Evolutionary conservation across 2,888 invertebrate species (phyloP), one percentile per base, ranked within the genome.

Genomic region (Kryphioiulus occultus): DNA sequence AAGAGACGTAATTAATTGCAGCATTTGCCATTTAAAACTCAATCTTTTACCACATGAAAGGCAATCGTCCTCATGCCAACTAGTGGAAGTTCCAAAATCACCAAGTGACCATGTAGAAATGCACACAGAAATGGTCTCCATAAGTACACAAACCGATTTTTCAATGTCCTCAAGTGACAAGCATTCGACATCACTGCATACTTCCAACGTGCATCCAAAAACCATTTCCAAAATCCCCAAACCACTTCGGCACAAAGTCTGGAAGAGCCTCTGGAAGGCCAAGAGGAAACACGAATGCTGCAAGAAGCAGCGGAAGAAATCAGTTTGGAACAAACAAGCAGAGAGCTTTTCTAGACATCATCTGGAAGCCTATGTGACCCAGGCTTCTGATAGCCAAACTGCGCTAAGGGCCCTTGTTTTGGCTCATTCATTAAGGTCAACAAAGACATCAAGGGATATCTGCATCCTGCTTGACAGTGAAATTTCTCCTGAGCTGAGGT

Each of bases 171-270:
- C 59, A 9, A 19, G 5, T 9, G 22, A 22, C 0, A 68, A 22
- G 22, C 59, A 5, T 68, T 53, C n/a, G 53, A 10, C 53, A 53
- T 53, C n/a, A n/a, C n/a, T 53, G 19, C 53, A 53, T 9, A n/a
- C 53, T n/a, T 68, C 19, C 59, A 22, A n/a, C n/a, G 19, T 68
- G 2, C 59, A 68, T 26, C 35, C 84, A 84, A 7, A 84, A 84
- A 84, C 84, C 35, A 9, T 84, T 30, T 84, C 35, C 35, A 68
- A 30, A 84, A 84, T 84, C 26, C 35, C 84, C 30, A 84, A 84
- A 5, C 39, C 5, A n/a, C 84, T 39, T 1, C 7, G 84, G 84
- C 35, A 84, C 84, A 84, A 84, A 84, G 84, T 84, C 39, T 68
- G 59, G 59, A 68, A 68, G 59, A 22, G 59, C 19, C 59, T 68